Percentiles rank a stretch among this genome's conserved stretches.
Evolutionary conservation across 2,797 vertebrate genomes (phyloP).

Genomic region (Halcyon smyrnensis): DNA sequence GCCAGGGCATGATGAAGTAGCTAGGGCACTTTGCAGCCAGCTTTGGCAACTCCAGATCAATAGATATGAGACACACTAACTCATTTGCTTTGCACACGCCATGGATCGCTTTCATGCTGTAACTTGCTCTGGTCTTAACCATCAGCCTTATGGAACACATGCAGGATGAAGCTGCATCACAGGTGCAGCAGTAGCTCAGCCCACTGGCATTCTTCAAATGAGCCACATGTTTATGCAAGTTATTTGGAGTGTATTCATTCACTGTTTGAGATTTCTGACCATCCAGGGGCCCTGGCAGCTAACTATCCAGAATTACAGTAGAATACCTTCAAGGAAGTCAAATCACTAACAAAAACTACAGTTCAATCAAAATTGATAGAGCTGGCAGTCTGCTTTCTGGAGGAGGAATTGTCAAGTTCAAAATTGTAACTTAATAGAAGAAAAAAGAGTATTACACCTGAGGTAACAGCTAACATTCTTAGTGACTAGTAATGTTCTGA

Average conservation of each 20-base stretch:
- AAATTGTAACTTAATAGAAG: neutral
- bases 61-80: neutral
- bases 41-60: neutral
- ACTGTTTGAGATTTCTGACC: neutral
- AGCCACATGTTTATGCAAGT: neutral
- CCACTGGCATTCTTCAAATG: neutral
- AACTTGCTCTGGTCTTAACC: accelerated
- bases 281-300: neutral
- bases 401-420: neutral
- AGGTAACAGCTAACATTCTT: neutral
- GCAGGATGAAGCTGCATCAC: neutral
- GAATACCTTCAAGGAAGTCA: neutral
- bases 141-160: accelerated
- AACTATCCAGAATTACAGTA: neutral
- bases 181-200: neutral
- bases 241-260: neutral
- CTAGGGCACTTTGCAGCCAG: neutral
- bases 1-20: neutral
- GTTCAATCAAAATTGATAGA: neutral
- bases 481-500: neutral
- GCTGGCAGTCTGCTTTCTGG: neutral
- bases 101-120: neutral
- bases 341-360: neutral
- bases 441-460: neutral
- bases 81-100: neutral